Evolutionary conservation across 2,888 invertebrate genomes (phyloP).

Genomic region (Amiota communis): DNA sequence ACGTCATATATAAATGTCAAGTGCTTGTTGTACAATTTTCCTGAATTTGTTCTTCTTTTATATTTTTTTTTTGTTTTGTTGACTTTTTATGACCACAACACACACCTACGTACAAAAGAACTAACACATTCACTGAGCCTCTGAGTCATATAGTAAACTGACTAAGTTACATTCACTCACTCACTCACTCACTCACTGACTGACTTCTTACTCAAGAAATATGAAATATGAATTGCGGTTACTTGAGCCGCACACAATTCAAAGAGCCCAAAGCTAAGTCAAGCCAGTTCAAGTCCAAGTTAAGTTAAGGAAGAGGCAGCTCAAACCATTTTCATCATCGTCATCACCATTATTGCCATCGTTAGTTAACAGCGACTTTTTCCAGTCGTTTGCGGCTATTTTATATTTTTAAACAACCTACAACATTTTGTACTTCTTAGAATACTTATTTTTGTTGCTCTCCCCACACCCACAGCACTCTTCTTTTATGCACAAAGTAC

Average conservation of each 20-base stretch:
- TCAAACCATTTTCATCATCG: neutral
- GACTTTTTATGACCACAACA: slow-evolving; percentile 46
- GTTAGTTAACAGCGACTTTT: slow-evolving; percentile 56
- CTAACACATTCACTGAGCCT: too few species aligned
- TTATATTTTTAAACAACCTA: neutral
- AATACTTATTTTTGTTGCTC: slow-evolving; percentile 29
- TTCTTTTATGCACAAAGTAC: slow-evolving; percentile 22
- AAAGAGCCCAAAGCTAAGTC: slow-evolving; percentile 27
- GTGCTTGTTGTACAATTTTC: slow-evolving; percentile 38
- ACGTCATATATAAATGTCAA: slow-evolving; percentile 48
- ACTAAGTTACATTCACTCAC: too few species aligned
- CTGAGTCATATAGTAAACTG: too few species aligned
- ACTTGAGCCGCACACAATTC: slow-evolving; percentile 43
- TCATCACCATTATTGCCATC: neutral
- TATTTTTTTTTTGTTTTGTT: slow-evolving; percentile 22
- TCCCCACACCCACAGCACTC: neutral
- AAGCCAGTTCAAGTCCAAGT: neutral
- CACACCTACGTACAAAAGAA: neutral
- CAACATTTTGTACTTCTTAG: neutral
- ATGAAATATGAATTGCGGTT: slow-evolving; percentile 66
- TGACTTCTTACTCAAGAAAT: slow-evolving; percentile 42
- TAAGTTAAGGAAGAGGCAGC: neutral
- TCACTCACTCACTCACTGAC: too few species aligned
- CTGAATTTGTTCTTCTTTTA: slow-evolving; percentile 51
- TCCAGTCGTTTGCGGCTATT: slow-evolving; percentile 50